phyloP scores from a whole-genome alignment of 2,797 vertebrate genomes.

The Catostomus latipinnis region DNA sequence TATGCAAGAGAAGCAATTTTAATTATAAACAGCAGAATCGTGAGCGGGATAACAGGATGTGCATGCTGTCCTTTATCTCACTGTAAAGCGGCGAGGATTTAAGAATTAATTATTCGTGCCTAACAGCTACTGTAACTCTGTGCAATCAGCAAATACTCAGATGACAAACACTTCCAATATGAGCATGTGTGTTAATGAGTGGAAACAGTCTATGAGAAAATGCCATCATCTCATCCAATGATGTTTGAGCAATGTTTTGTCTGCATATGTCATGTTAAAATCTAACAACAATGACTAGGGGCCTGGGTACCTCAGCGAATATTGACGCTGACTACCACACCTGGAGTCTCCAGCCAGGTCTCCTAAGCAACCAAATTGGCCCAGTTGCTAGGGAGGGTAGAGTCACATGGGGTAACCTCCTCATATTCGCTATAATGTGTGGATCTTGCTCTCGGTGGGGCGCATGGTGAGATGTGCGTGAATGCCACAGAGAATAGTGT shows the following conservation, averaged over 20 bases:
- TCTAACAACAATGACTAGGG: constrained; percentile 15
- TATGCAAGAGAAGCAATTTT: constrained; percentile 49
- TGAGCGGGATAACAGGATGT: constrained; percentile 43
- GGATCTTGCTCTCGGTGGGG: no score
- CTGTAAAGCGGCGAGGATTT: constrained; percentile 25
- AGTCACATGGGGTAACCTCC: no score
- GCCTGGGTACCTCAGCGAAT: not conserved
- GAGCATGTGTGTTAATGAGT: constrained; percentile 3
- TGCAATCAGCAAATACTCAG: constrained; percentile 33
- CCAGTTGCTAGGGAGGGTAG: no score
- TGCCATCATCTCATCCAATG: not conserved
- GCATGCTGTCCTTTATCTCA: constrained; percentile 14
- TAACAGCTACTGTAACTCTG: constrained; percentile 23
- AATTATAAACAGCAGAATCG: constrained; percentile 51
- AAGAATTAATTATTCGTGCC: constrained; percentile 44
- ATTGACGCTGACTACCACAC: no score
- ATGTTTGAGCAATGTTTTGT: not conserved
- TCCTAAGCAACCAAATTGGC: no score
- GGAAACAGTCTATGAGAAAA: constrained; percentile 30
- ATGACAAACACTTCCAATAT: constrained; percentile 26
- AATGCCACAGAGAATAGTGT: no score
- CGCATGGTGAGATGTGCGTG: no score
- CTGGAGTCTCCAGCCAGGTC: no score
- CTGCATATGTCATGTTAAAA: constrained; percentile 11
- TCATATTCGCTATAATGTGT: no score